These are phyloP conservation scores for Melanophora roralis DNA, from an alignment of 2,888 invertebrate genomes.

Conservation along the genomic window DNA sequence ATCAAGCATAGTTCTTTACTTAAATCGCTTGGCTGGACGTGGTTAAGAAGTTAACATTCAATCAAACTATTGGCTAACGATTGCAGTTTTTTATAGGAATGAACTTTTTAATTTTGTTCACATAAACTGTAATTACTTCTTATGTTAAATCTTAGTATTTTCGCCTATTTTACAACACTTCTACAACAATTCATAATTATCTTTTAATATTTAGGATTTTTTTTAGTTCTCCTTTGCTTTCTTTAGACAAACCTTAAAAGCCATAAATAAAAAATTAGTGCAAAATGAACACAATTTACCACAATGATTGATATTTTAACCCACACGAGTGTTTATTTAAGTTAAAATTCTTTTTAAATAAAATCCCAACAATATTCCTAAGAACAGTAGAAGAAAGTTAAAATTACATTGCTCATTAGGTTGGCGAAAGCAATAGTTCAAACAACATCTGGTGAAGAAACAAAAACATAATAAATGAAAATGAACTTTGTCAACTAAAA, in stretches of 20 bases:
- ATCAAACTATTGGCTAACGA: no score
- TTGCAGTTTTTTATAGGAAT: no score
- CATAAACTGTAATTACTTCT: no score
- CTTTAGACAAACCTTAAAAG: background rate
- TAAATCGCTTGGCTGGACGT: no score
- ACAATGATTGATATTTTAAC: constrained; percentile 47
- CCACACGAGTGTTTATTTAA: background rate
- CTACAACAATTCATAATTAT: background rate
- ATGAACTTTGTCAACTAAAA: no score
- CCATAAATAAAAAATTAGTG: constrained; percentile 38
- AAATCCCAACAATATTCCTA: background rate
- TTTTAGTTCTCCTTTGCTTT: background rate
- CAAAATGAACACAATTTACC: constrained; percentile 32
- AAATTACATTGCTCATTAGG: constrained; percentile 26
- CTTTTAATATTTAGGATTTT: no score
- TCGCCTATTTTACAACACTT: background rate
- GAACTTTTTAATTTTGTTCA: no score
- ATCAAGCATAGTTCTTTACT: no score
- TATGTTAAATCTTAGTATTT: background rate
- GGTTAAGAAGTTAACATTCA: no score
- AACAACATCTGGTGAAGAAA: background rate
- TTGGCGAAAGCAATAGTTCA: background rate
- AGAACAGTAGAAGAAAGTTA: constrained; percentile 16
- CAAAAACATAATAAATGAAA: background rate
- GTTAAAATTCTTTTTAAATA: background rate